These are phyloP conservation scores for Mythimna lalbum DNA, from an alignment of 2,888 invertebrate species.

Conservation along the genomic window DNA sequence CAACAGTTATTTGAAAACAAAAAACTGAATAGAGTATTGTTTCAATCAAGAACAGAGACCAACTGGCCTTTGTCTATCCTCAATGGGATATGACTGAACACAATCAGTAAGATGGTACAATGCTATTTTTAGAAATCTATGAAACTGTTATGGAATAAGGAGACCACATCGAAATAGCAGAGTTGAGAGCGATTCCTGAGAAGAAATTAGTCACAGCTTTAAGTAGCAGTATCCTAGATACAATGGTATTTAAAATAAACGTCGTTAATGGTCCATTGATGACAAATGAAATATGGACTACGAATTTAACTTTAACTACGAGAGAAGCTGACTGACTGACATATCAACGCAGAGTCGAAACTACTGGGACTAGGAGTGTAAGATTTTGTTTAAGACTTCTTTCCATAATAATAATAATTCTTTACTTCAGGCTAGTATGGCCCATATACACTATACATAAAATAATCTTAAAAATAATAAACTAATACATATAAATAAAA, in stretches of 20 bases:
- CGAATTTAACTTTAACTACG: not conserved
- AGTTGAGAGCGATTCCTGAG: constrained; percentile 47
- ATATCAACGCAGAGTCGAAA: too few relatives aligned
- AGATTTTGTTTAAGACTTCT: too few relatives aligned
- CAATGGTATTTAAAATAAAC: constrained; percentile 33
- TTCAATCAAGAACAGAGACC: not conserved
- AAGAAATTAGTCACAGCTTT: constrained; percentile 64
- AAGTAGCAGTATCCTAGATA: constrained; percentile 37
- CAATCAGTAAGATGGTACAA: not conserved
- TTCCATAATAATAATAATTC: too few relatives aligned
- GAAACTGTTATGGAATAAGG: not conserved
- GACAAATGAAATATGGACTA: constrained; percentile 19
- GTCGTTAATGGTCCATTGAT: not conserved
- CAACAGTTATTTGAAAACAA: not conserved
- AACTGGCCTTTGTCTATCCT: not conserved
- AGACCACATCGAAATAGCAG: not conserved
- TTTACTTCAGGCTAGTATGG: too few relatives aligned
- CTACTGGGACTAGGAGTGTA: too few relatives aligned
- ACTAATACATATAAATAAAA: too few relatives aligned
- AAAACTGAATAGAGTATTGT: not conserved
- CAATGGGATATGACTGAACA: not conserved
- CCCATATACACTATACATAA: too few relatives aligned
- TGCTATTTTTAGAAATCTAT: not conserved
- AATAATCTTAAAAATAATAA: too few relatives aligned
- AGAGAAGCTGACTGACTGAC: too few relatives aligned